phyloP scores from a whole-genome alignment of 2,888 invertebrate genomes.

The Dyspetes luteomarginatus region DNA sequence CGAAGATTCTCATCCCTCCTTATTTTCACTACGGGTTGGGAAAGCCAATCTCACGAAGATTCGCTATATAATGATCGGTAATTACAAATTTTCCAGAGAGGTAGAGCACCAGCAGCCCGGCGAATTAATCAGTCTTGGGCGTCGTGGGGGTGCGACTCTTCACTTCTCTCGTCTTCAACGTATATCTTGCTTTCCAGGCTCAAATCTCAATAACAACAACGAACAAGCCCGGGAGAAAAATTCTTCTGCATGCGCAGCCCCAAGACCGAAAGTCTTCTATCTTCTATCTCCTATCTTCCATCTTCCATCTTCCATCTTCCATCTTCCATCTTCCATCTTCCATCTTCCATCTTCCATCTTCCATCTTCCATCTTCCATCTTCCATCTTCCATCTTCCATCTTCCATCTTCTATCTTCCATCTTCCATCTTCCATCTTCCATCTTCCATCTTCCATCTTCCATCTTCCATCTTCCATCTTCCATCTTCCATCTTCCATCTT shows the following conservation, averaged over 20 bases:
- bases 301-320: background rate
- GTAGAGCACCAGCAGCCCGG: constrained; percentile 26
- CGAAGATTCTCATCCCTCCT: constrained; percentile 11
- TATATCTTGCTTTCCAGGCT: constrained; percentile 18
- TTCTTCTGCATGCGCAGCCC: constrained; percentile 28
- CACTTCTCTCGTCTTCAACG: background rate
- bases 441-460: no score
- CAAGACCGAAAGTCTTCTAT: constrained; percentile 13
- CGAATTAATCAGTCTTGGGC: constrained; percentile 65
- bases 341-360: no score
- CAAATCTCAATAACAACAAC: constrained; percentile 32
- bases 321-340: no score
- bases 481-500: no score
- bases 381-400: no score
- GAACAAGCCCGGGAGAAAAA: constrained; percentile 23
- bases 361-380: no score
- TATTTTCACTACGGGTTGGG: constrained; percentile 10
- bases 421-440: no score
- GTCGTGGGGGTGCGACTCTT: background rate
- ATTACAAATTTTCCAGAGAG: constrained; percentile 67
- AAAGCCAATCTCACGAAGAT: constrained; percentile 63
- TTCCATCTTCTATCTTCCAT: no score
- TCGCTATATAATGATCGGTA: constrained; percentile 68
- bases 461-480: no score
- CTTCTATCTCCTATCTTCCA: background rate